A percentile compares a stretch with the other conserved stretches of the same genome.
These are phyloP conservation scores for Caracal caracal DNA, from an alignment of 2,113 vertebrate genomes.

Conservation along the genomic window DNA sequence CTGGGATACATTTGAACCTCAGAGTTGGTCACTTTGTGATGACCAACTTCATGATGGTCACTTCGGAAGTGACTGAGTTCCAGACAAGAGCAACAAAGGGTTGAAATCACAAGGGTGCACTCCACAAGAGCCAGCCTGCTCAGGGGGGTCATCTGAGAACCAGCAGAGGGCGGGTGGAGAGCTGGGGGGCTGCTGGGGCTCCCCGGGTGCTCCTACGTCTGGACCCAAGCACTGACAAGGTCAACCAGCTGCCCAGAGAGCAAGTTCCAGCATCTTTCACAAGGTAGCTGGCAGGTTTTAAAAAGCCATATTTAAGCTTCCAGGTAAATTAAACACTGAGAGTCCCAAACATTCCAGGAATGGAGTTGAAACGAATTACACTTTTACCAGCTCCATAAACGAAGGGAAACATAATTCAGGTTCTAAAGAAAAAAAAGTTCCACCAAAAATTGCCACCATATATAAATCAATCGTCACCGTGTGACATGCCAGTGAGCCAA, in stretches of 20 bases:
- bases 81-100: not conserved
- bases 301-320: not conserved
- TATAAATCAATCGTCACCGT: not conserved
- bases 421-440: not conserved
- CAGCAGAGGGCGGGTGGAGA: not conserved
- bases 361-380: not conserved
- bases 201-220: not conserved
- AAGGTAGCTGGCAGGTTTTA: too few relatives aligned
- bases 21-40: not conserved
- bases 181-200: not conserved
- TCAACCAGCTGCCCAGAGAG: not conserved
- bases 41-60: not conserved
- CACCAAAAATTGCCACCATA: not conserved
- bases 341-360: too few relatives aligned
- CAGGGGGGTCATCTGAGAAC: not conserved
- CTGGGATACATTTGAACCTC: not conserved
- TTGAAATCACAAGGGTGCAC: too few relatives aligned
- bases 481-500: not conserved
- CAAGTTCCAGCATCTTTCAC: not conserved
- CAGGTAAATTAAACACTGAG: not conserved
- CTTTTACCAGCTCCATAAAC: not conserved
- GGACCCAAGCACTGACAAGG: not conserved
- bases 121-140: not conserved
- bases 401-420: not conserved
- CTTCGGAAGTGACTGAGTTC: not conserved